Percentiles rank a stretch among this genome's conserved stretches.
Evolutionary conservation across 2,888 invertebrate genomes (phyloP).

Genomic region (Meghimatium bilineatum): DNA sequence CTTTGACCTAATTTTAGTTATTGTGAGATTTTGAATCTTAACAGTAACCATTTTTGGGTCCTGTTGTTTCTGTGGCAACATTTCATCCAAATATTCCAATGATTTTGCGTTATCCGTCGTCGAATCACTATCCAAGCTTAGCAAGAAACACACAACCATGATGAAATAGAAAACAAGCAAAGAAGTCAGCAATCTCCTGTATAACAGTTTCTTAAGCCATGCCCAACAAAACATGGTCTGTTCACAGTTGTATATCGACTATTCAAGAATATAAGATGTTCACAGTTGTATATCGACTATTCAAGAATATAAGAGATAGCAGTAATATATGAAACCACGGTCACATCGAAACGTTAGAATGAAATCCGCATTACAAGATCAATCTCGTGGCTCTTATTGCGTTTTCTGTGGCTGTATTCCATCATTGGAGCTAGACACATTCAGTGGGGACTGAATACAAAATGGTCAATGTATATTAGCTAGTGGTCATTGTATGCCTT

Average conservation of each 20-base stretch:
- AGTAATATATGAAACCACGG: no score
- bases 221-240: neutral
- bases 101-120: neutral
- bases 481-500: no score
- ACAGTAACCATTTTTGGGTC: neutral
- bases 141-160: neutral
- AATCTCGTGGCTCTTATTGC: no score
- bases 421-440: no score
- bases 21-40: neutral
- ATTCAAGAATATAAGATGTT: neutral
- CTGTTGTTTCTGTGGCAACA: neutral
- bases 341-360: no score
- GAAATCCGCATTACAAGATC: no score
- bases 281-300: neutral
- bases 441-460: no score
- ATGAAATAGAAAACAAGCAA: conserved; percentile 12
- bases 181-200: conserved; percentile 3
- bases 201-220: neutral
- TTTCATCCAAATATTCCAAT: neutral
- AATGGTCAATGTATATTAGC: no score
- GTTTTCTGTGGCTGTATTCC: no score
- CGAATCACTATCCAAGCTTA: neutral
- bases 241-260: neutral
- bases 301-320: neutral
- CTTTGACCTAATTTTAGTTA: neutral